Conservation (phyloP, 2,113 vertebrate genomes). For the Chamaea fasciata region DNA sequence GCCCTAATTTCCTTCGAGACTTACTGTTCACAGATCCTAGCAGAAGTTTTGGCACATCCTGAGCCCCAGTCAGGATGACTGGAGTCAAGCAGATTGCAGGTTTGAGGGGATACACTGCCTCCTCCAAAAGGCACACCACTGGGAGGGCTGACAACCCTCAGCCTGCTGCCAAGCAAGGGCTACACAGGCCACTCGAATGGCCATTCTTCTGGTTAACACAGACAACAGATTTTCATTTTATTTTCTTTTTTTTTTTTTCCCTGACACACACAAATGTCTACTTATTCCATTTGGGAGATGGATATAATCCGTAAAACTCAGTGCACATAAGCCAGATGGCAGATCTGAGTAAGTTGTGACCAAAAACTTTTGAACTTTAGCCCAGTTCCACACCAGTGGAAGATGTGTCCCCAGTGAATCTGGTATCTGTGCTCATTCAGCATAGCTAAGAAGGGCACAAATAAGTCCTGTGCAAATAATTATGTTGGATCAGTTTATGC, state of each 20-base stretch:
- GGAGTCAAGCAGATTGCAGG: slow-evolving; percentile 35
- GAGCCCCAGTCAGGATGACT: slow-evolving; percentile 1
- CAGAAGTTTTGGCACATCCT: slow-evolving; percentile 46
- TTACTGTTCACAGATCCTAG: slow-evolving; percentile 10
- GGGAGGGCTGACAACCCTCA: neutral
- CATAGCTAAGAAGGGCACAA: slow-evolving; percentile 71
- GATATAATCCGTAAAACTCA: slow-evolving; percentile 40
- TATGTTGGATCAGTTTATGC: slow-evolving; percentile 68
- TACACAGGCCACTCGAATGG: neutral
- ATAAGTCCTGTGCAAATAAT: slow-evolving; percentile 78
- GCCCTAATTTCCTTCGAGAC: slow-evolving; percentile 30
- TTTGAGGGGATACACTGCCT: slow-evolving; percentile 20
- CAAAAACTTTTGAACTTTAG: slow-evolving; percentile 74
- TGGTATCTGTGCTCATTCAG: slow-evolving; percentile 62
- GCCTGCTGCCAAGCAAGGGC: neutral
- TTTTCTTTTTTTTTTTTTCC: neutral
- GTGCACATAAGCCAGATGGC: slow-evolving; percentile 68
- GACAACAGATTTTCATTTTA: slow-evolving; percentile 19
- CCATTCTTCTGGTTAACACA: slow-evolving; percentile 1
- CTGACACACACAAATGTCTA: slow-evolving; percentile 42
- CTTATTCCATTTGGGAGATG: slow-evolving; percentile 52
- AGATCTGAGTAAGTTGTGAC: slow-evolving; percentile 69
- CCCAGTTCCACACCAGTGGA: slow-evolving; percentile 67
- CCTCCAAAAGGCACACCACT: neutral
- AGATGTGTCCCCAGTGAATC: slow-evolving; percentile 58